Evolutionary conservation across 2,888 invertebrate genomes (phyloP).

Genomic region (Spodoptera picta): DNA sequence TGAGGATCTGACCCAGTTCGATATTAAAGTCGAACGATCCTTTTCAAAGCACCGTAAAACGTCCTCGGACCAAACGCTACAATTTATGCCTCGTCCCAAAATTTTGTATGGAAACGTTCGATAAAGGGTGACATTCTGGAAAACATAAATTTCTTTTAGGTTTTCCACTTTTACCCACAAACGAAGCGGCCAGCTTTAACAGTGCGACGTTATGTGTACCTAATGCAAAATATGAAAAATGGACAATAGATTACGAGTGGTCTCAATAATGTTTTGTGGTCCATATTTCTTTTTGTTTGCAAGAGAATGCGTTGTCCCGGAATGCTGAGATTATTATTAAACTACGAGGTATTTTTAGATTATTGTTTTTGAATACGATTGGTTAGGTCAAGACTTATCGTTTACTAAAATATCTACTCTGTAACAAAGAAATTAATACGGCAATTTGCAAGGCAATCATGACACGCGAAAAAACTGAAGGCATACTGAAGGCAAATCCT

Average conservation of each 20-base stretch:
- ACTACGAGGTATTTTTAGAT: no score
- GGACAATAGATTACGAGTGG: constrained; percentile 17
- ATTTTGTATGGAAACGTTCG: constrained; percentile 67
- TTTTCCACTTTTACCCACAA: constrained; percentile 50
- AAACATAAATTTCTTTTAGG: constrained; percentile 65
- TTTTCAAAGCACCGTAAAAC: constrained; percentile 68
- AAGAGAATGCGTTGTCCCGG: not conserved
- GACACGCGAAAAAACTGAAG: no score
- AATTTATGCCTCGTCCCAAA: constrained; percentile 70
- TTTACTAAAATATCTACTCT: no score
- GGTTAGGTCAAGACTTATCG: no score
- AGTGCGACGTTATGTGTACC: constrained; percentile 30
- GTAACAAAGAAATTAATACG: no score
- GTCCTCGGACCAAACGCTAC: constrained; percentile 63
- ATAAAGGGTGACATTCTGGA: constrained; percentile 65
- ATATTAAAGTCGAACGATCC: constrained; percentile 58
- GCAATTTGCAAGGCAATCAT: no score
- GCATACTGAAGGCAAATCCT: no score
- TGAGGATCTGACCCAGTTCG: constrained; percentile 18
- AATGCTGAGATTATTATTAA: no score
- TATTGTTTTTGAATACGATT: no score
- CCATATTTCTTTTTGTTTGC: constrained; percentile 1
- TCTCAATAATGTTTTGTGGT: constrained; percentile 15
- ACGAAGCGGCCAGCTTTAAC: constrained; percentile 35
- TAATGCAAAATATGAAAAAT: constrained; percentile 46